Evolutionary conservation across 2,113 vertebrate species (phyloP), one percentile per base, ranked within the genome.

Genomic region (Trochalopteron elliotii): DNA sequence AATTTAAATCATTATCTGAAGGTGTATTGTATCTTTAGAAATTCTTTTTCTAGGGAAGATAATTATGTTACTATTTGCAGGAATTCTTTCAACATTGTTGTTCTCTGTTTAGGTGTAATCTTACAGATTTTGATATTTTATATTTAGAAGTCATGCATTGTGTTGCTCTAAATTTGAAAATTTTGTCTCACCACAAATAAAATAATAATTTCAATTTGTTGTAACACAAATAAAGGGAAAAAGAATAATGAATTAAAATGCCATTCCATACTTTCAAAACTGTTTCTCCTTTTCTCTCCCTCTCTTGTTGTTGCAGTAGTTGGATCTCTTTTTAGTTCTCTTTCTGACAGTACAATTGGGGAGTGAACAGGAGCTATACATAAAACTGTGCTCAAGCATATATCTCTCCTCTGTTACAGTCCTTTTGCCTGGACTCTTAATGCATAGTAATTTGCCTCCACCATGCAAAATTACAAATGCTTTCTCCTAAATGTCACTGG

Each of bases 401-500:
- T 78, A 55, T 80, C 42, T 64, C 40, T 80, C 20, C 87, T 65
- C 21, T 45, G 2, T 87, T 88, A 59, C 2, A 23, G 33, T 33
- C 15, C 25, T 60, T 81, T 71, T 85, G 21, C 16, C 8, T 83
- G 21, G 67, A 60, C 27, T 87, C 82, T 30, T 95, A 91, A 94
- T 89, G 93, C 21, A 31, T 33, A 57, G 78, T 23, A 79, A 65
- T 96, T 96, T 96, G 84, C 69, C 64, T 75, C 55, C 47, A n/a
- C 17, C 49, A 84, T 83, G 67, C 83, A 93, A 92, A 85, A 65
- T 96, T 96, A 67, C 22, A 93, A 63, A 91, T 88, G 42, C 65
- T 84, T 91, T 95, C 75, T 91, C 64, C 93, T 94, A 93, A 97
- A 97, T 96, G 91, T 97, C 97, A 93, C 84, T 95, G 90, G 95